Evolutionary conservation across 2,888 invertebrate species (phyloP).

Genomic region (Iselma pallidipennis): DNA sequence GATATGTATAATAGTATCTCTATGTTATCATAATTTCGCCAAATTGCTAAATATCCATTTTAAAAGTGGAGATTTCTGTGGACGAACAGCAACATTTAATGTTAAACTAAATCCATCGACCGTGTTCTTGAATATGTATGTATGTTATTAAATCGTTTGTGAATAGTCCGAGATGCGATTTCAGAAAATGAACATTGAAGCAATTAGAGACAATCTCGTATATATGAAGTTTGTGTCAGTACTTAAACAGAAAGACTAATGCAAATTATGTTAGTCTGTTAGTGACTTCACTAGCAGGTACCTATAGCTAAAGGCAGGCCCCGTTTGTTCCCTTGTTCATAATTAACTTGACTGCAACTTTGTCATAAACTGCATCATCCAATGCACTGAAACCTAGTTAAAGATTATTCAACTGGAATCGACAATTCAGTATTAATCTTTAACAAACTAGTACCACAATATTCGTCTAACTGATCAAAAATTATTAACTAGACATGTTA

Average conservation of each 20-base stretch:
- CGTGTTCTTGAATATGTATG: too few relatives aligned
- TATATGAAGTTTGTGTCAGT: neutral
- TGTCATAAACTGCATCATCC: constrained; percentile 7
- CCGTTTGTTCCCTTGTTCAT: constrained; percentile 10
- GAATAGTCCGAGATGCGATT: too few relatives aligned
- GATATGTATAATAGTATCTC: too few relatives aligned
- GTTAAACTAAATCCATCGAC: too few relatives aligned
- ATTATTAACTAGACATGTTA: neutral
- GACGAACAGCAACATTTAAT: too few relatives aligned
- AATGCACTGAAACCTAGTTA: neutral
- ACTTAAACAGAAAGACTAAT: neutral
- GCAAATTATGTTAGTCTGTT: constrained; percentile 16
- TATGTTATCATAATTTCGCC: too few relatives aligned
- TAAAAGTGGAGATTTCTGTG: too few relatives aligned
- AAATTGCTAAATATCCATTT: too few relatives aligned
- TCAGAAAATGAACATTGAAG: too few relatives aligned
- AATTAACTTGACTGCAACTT: constrained; percentile 20
- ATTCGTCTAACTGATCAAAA: neutral
- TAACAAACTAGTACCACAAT: neutral
- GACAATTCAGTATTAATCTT: neutral
- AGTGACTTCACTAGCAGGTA: neutral
- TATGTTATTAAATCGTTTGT: too few relatives aligned
- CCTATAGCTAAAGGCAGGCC: neutral
- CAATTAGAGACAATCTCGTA: neutral
- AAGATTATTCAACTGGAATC: neutral